Evolutionary conservation across 2,797 vertebrate species (phyloP).

Genomic region (Falco cherrug): DNA sequence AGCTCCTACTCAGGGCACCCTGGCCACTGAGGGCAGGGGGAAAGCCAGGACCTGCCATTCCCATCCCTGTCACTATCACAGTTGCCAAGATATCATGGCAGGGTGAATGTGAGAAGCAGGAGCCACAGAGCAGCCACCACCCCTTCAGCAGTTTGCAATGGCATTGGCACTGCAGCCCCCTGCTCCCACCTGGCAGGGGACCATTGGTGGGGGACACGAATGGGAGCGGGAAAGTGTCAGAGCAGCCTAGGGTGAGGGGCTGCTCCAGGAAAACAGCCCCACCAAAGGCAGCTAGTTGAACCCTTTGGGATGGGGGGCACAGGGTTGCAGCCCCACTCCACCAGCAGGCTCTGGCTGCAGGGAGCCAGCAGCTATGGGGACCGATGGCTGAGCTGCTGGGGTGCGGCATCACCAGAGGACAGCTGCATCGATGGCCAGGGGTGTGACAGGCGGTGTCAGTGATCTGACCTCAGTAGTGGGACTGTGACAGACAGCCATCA

Average conservation of each 20-base stretch:
- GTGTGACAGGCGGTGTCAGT: background rate
- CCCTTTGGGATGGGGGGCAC: background rate
- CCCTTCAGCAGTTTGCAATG: background rate
- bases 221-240: background rate
- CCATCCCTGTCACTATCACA: no score
- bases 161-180: background rate
- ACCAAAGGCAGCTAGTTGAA: background rate
- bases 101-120: background rate
- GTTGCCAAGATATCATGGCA: background rate
- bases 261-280: background rate
- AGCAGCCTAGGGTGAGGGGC: background rate
- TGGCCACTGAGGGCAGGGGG: background rate
- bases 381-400: fast-evolving
- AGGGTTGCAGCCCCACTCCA: background rate
- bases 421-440: fast-evolving
- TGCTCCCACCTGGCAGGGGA: fast-evolving
- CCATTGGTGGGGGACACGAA: background rate
- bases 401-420: background rate
- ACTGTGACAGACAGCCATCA: background rate
- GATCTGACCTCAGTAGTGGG: background rate
- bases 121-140: background rate
- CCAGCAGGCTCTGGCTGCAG: background rate
- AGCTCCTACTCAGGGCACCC: background rate
- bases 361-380: background rate
- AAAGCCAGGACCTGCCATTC: background rate